These are phyloP conservation scores for Rutilus rutilus DNA, from an alignment of 2,113 vertebrate species.

Conservation along the genomic window DNA sequence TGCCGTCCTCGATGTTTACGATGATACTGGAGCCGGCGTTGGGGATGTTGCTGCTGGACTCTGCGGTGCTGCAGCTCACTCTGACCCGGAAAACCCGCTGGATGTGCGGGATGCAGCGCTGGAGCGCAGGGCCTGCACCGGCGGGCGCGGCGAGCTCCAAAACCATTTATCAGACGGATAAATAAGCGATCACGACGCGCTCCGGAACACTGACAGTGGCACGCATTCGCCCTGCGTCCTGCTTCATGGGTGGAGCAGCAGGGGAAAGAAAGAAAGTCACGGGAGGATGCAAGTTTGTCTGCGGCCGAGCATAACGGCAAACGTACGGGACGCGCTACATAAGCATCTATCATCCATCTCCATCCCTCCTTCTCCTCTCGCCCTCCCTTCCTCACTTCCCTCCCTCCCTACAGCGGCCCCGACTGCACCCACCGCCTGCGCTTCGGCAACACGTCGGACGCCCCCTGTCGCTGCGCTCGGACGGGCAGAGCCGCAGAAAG, in stretches of 20 bases:
- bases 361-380: slow-evolving; percentile 36
- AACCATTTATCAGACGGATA: slow-evolving; percentile 61
- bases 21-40: slow-evolving; percentile 63
- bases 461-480: slow-evolving; percentile 58
- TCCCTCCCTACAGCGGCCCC: slow-evolving; percentile 50
- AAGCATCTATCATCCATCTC: slow-evolving; percentile 55
- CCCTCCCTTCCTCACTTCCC: slow-evolving; percentile 27
- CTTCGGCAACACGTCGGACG: slow-evolving; percentile 63
- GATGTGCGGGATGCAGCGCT: slow-evolving; percentile 65
- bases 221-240: slow-evolving; percentile 24
- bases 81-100: slow-evolving; percentile 63
- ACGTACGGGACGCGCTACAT: slow-evolving; percentile 47
- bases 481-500: slow-evolving; percentile 19
- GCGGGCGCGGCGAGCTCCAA: slow-evolving; percentile 65
- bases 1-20: slow-evolving; percentile 60
- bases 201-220: slow-evolving; percentile 27
- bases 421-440: slow-evolving; percentile 63
- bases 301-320: slow-evolving; percentile 48
- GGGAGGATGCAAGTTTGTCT: slow-evolving; percentile 34
- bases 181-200: slow-evolving; percentile 56
- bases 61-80: slow-evolving; percentile 60
- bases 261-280: slow-evolving; percentile 31
- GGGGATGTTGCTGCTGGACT: slow-evolving; percentile 76
- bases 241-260: slow-evolving; percentile 39
- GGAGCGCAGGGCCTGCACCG: slow-evolving; percentile 66